phyloP scores from a whole-genome alignment of 2,888 invertebrate genomes.

The Temnothorax ravouxi region DNA sequence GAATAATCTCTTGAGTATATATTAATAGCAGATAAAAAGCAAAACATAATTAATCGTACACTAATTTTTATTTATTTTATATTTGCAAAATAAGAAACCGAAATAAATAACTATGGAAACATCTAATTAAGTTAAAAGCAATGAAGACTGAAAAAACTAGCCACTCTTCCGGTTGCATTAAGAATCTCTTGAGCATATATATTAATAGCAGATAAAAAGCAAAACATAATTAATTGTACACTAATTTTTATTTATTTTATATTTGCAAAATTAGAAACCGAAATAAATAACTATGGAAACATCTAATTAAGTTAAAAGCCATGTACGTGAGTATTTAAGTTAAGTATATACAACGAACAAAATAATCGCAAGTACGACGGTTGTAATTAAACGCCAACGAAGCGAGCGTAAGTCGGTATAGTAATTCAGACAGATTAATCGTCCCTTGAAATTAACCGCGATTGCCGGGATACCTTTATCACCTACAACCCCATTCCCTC shows the following conservation, averaged over 20 bases:
- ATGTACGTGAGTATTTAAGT: background rate
- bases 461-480: constrained; percentile 61
- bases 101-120: background rate
- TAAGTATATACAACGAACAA: constrained; percentile 8
- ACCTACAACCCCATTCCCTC: constrained; percentile 40
- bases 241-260: background rate
- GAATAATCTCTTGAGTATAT: background rate
- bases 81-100: background rate
- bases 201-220: background rate
- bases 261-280: background rate
- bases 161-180: background rate
- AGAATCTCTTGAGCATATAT: background rate
- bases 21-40: background rate
- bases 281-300: background rate
- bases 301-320: constrained; percentile 11
- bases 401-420: constrained; percentile 61
- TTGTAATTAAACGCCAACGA: constrained; percentile 61
- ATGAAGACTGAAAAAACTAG: background rate
- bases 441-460: constrained; percentile 59
- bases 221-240: background rate
- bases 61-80: background rate
- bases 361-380: constrained; percentile 37
- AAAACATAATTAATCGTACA: background rate
- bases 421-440: constrained; percentile 68
- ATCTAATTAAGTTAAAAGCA: constrained; percentile 14